phyloP scores from a whole-genome alignment of 2,113 vertebrate species.

The Pseudolaguvia tuberculata region DNA sequence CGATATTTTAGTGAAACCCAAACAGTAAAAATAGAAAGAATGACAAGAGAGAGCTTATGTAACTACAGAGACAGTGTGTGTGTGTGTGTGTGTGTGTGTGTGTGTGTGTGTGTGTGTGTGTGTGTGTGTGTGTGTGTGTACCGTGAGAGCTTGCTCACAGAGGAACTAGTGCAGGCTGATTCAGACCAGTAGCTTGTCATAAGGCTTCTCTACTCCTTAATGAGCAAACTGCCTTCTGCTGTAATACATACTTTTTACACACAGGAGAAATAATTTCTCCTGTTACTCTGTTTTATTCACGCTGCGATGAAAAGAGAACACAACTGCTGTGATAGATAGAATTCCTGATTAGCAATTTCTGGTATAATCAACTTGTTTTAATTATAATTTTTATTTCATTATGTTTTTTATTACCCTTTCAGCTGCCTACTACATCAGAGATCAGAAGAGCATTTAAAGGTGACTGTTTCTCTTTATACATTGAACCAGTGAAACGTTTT shows the following conservation, averaged over 20 bases:
- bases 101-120: conserved; percentile 2
- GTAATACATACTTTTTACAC: conserved; percentile 50
- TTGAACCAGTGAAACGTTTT: no score
- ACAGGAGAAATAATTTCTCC: conserved; percentile 28
- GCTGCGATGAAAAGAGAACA: no score
- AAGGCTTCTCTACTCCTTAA: conserved; percentile 57
- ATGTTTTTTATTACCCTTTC: background rate
- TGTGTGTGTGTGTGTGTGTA: conserved; percentile 12
- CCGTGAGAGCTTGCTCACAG: conserved; percentile 26
- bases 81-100: conserved; percentile 40
- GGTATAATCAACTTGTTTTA: background rate
- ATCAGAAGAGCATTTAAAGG: background rate
- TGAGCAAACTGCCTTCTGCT: conserved; percentile 60
- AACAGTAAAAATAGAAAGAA: no score
- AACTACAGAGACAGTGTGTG: no score
- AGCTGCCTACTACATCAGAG: background rate
- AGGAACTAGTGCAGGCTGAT: conserved; percentile 49
- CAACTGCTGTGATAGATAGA: no score
- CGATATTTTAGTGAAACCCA: no score
- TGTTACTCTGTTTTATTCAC: background rate
- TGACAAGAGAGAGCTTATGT: no score
- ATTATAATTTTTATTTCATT: background rate
- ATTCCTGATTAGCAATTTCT: background rate
- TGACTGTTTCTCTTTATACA: background rate
- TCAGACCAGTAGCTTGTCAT: conserved; percentile 55